Percentiles rank a stretch among this genome's conserved stretches.
Evolutionary conservation across 2,113 vertebrate species (phyloP).

Genomic region (Myotis davidii): DNA sequence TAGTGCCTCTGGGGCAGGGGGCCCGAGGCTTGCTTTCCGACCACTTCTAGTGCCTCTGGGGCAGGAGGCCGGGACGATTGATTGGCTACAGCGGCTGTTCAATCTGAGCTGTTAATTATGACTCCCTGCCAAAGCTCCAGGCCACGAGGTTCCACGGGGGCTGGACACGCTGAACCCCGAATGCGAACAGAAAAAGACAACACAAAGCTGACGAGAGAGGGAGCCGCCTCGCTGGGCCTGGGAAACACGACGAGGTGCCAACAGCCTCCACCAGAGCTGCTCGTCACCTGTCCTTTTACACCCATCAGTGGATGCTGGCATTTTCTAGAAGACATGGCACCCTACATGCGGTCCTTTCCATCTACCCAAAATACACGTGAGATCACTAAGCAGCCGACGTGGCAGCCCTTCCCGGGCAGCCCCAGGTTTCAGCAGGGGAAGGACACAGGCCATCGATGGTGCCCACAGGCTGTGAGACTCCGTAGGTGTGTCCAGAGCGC

Average conservation of each 20-base stretch:
- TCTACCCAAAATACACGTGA: background rate
- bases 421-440: background rate
- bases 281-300: background rate
- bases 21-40: background rate
- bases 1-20: background rate
- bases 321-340: background rate
- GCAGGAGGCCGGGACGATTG: rapidly evolving
- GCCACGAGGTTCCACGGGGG: background rate
- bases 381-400: background rate
- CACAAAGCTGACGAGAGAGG: background rate
- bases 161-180: too few relatives aligned
- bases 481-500: too few relatives aligned
- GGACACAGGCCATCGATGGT: too few relatives aligned
- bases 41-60: background rate
- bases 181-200: background rate
- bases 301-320: background rate
- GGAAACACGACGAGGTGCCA: background rate
- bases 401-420: background rate
- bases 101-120: background rate
- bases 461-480: background rate
- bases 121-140: rapidly evolving
- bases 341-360: background rate
- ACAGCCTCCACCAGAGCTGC: background rate
- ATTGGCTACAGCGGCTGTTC: background rate
- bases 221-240: too few relatives aligned